A percentile compares a stretch with the other conserved stretches of the same genome.
These are phyloP conservation scores for Orchesella flavescens DNA, from an alignment of 2,888 invertebrate species.

Conservation along the genomic window DNA sequence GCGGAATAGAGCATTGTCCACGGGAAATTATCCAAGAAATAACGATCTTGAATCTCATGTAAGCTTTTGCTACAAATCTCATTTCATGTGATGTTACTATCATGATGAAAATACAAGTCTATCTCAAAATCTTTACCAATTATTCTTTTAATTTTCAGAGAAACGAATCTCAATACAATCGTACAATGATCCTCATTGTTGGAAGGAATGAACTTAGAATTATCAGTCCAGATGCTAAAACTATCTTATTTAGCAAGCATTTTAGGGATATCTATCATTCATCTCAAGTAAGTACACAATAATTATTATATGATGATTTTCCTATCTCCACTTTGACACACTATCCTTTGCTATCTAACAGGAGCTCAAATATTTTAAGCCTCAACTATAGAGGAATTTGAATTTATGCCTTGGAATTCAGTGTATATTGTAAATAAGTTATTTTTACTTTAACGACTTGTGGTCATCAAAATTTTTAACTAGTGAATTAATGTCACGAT, in stretches of 20 bases:
- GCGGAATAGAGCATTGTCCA: constrained; percentile 76
- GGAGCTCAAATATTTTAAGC: too few species aligned
- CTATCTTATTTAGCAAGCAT: constrained; percentile 88
- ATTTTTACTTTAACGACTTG: too few species aligned
- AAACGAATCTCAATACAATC: constrained; percentile 81
- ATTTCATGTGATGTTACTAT: background rate
- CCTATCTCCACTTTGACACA: background rate
- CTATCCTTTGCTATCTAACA: too few species aligned
- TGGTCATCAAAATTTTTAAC: too few species aligned
- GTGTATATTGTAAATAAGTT: too few species aligned
- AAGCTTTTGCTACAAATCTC: constrained; percentile 21
- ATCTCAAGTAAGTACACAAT: constrained; percentile 78
- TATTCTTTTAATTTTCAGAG: background rate
- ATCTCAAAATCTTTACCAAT: too few species aligned
- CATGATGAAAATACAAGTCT: too few species aligned
- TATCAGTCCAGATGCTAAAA: constrained; percentile 94
- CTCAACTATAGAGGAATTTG: too few species aligned
- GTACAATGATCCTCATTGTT: constrained; percentile 94
- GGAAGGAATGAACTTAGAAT: constrained; percentile 89
- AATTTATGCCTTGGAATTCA: too few species aligned
- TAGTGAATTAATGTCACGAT: too few species aligned
- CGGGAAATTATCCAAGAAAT: constrained; percentile 74
- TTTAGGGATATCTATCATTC: constrained; percentile 92
- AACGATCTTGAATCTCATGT: constrained; percentile 56
- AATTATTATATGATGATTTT: too few species aligned